phyloP scores from a whole-genome alignment of 2,888 invertebrate genomes.

The Agonopterix alstromeriana region DNA sequence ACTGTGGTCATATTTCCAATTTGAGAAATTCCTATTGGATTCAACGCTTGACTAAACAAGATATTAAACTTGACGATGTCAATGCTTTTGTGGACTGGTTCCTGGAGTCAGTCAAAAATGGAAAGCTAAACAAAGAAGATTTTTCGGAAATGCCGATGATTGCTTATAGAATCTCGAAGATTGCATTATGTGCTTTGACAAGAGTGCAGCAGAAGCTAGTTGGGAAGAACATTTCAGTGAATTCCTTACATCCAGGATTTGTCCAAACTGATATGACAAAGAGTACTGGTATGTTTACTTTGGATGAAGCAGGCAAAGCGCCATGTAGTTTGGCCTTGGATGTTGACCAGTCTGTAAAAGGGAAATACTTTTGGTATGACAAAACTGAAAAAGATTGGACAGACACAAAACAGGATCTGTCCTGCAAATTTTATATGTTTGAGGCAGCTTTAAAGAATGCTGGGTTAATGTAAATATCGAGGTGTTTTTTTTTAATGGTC shows the following conservation, averaged over 20 bases:
- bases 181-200: conserved; percentile 23
- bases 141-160: conserved; percentile 14
- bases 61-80: conserved; percentile 18
- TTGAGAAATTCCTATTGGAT: conserved; percentile 23
- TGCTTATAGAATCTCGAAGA: conserved; percentile 23
- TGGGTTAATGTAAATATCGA: background rate
- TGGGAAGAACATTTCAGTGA: conserved; percentile 21
- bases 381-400: conserved; percentile 22
- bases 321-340: conserved; percentile 23
- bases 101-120: conserved; percentile 20
- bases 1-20: conserved; percentile 24
- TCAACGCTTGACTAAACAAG: conserved; percentile 16
- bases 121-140: conserved; percentile 18
- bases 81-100: conserved; percentile 26
- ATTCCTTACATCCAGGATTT: conserved; percentile 26
- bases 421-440: background rate
- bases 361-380: conserved; percentile 24
- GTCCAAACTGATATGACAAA: conserved; percentile 25
- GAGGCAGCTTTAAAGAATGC: background rate
- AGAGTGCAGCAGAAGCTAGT: conserved; percentile 20
- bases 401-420: conserved; percentile 8
- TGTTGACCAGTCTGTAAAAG: conserved; percentile 22
- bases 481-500: no score
- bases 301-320: conserved; percentile 16
- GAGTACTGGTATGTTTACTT: conserved; percentile 11